Conservation (phyloP, 2,797 vertebrate genomes). For the Phataginus tricuspis region DNA sequence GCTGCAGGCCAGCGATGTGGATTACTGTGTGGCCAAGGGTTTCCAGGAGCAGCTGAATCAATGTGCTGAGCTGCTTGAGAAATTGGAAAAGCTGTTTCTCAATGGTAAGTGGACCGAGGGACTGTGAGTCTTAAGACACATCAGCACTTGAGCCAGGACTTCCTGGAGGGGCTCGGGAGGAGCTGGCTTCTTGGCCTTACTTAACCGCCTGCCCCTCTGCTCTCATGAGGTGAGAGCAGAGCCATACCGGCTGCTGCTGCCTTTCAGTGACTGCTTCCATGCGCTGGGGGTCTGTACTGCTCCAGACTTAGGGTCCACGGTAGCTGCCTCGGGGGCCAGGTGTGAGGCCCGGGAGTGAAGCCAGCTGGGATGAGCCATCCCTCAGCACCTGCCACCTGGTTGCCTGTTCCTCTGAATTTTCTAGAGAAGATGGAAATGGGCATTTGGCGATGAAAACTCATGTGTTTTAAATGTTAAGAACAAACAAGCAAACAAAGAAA, state of each 20-base stretch:
- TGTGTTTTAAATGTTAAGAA: neutral
- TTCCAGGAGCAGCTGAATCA: slow-evolving; percentile 92
- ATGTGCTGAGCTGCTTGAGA: slow-evolving; percentile 90
- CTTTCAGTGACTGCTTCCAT: neutral
- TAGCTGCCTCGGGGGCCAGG: neutral
- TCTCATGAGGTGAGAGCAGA: neutral
- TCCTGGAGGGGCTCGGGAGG: neutral
- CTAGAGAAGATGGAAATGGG: neutral
- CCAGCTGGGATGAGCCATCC: neutral
- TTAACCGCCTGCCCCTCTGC: neutral
- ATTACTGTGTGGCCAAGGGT: slow-evolving; percentile 87
- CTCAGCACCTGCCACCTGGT: neutral
- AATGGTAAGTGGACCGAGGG: slow-evolving; percentile 83
- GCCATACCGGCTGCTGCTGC: neutral
- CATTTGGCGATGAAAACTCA: neutral
- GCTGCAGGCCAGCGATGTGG: slow-evolving; percentile 89
- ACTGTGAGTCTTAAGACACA: accelerated
- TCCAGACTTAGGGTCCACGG: neutral
- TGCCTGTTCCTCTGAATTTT: neutral
- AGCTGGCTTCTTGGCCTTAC: neutral
- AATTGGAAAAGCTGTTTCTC: slow-evolving; percentile 90
- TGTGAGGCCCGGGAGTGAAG: neutral
- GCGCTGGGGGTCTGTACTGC: neutral
- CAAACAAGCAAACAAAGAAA: neutral
- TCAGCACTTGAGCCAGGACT: accelerated